A percentile compares a stretch with the other conserved stretches of the same genome.
Evolutionary conservation across 2,888 invertebrate species (phyloP).

Genomic region (Tenthredo livida): DNA sequence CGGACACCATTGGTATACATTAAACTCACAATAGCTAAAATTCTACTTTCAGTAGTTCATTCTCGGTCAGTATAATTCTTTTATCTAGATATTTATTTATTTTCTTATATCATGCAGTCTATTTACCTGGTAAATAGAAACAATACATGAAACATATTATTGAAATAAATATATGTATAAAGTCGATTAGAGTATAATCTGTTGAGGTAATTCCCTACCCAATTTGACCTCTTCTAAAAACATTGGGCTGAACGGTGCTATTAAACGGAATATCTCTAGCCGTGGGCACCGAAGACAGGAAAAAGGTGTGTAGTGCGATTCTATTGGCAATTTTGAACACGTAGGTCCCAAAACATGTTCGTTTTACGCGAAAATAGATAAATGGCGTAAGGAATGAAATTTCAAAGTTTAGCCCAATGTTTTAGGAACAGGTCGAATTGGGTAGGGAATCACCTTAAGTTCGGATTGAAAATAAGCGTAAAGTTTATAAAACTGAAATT

Average conservation of each 20-base stretch:
- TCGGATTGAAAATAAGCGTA: background rate
- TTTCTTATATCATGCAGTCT: background rate
- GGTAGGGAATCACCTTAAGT: background rate
- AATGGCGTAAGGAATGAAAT: too few relatives aligned
- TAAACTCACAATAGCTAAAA: slow-evolving; percentile 18
- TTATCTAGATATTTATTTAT: background rate
- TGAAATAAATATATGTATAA: background rate
- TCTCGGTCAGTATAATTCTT: background rate
- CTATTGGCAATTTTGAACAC: too few relatives aligned
- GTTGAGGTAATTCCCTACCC: too few relatives aligned
- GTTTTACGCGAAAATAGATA: too few relatives aligned
- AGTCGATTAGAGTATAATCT: background rate
- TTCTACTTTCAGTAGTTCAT: background rate
- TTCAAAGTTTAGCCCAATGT: too few relatives aligned
- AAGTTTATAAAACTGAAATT: background rate
- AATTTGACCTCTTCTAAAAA: too few relatives aligned
- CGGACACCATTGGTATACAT: slow-evolving; percentile 50
- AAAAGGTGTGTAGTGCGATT: too few relatives aligned
- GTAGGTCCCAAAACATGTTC: too few relatives aligned
- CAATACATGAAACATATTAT: background rate
- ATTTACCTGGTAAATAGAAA: background rate
- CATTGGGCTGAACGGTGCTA: too few relatives aligned
- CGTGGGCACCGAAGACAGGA: too few relatives aligned
- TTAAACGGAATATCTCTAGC: too few relatives aligned
- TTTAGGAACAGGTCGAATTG: too few relatives aligned